phyloP scores from a whole-genome alignment of 1,140 invertebrate genomes.

The Calliphora vicina region DNA sequence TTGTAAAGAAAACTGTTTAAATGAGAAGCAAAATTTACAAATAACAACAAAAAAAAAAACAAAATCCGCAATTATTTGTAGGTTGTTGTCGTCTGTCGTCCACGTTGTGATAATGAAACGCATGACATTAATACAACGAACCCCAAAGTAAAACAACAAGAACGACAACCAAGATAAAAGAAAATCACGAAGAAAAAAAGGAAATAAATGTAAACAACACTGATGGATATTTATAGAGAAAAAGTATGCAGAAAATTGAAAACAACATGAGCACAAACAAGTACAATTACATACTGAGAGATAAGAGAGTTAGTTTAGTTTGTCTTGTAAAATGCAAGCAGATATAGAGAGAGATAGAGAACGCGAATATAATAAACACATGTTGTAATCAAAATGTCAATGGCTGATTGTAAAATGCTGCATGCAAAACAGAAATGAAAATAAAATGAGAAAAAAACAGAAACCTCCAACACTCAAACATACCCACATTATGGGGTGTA shows the following conservation, averaged over 20 bases:
- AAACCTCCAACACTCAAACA: too few relatives aligned
- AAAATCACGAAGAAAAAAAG: background rate
- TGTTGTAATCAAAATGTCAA: background rate
- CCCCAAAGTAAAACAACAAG: background rate
- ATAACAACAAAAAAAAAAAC: background rate
- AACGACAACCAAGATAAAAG: background rate
- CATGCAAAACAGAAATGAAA: background rate
- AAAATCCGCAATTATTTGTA: background rate
- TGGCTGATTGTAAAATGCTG: background rate
- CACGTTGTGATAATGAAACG: conserved; percentile 11
- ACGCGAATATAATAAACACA: background rate
- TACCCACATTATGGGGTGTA: too few relatives aligned
- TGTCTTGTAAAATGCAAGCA: too few relatives aligned
- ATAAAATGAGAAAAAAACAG: too few relatives aligned
- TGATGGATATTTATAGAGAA: background rate
- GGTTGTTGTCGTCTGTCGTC: background rate
- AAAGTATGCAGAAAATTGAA: too few relatives aligned
- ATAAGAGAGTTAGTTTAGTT: too few relatives aligned
- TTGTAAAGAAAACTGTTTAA: background rate
- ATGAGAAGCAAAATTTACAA: background rate
- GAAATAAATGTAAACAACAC: background rate
- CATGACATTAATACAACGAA: background rate
- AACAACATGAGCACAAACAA: background rate
- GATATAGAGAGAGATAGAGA: background rate
- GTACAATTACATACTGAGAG: background rate